Evolutionary conservation across 1,140 invertebrate genomes (phyloP), one percentile per base, ranked within the genome.

Genomic region (Plectus sambesii): DNA sequence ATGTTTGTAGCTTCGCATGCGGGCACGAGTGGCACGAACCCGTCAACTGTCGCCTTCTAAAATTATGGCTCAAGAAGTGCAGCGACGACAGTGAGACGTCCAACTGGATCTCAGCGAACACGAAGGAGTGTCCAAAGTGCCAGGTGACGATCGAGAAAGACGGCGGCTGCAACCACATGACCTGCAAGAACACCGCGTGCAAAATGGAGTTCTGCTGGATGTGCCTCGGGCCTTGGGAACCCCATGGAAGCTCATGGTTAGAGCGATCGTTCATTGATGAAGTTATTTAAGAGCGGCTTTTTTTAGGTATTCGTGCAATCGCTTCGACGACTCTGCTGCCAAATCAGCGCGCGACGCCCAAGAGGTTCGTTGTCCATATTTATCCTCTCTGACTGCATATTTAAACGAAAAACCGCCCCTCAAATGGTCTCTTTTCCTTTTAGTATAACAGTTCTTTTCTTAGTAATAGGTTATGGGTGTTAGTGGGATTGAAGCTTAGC

Each of bases 151-250:
- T 98, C 62, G 87, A 92, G 71, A 92, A 92, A 72, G 89, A 97
- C 74, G 92, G 92, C 37, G 92, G 92, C 25, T 98, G 92, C 73
- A 98, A 97, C 74, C 92, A 97, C 71, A 96, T 97, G 90, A 83
- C 93, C 8, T 98, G 92, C 73, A 94, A 94, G 74, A 97, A 96
- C 75, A 86, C 90, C 72, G 88, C 87, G 70, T 98, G 92, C 69
- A 90, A 90, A 72, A 81, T 85, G 9, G 90, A 97, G 69, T 98
- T 98, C 70, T 98, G 92, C 74, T 98, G 92, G 92, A 87, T 97
- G 0, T 98, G 92, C 71, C 78, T 98, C 30, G 90, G 89, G 24
- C 86, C 87, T 2, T 98, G 92, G 92, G 88, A 96, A 70, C 90
- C 90, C 5, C 92, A 98, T 71, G 92, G 92, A 22, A 89, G 87